Evolutionary conservation across 1,140 invertebrate species (phyloP).

Genomic region (Oscheius sp.): DNA sequence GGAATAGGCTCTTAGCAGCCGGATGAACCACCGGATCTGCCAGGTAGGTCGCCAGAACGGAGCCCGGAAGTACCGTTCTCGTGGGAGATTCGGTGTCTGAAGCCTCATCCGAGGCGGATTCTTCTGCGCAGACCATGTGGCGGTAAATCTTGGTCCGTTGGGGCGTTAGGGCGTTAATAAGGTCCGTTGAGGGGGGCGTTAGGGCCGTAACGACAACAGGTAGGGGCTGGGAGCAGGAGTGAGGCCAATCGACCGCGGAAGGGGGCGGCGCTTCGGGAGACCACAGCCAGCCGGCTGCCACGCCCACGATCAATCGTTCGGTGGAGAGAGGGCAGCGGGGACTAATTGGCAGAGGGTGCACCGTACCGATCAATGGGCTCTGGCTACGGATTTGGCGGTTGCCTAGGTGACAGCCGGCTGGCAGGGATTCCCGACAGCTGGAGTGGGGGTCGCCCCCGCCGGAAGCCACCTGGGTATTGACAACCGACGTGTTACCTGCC

Average conservation of each 20-base stretch:
- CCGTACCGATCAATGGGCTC: no score
- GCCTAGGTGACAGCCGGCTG: no score
- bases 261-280: not conserved
- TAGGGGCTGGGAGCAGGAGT: not conserved
- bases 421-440: no score
- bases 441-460: no score
- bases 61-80: constrained; percentile 6
- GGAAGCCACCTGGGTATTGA: no score
- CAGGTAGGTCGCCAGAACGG: constrained; percentile 24
- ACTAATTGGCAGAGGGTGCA: no score
- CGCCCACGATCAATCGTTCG: not conserved
- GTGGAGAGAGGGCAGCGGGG: no score
- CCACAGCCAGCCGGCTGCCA: not conserved
- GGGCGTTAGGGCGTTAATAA: not conserved
- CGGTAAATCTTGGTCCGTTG: not conserved
- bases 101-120: constrained; percentile 24
- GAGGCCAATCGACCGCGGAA: not conserved
- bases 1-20: constrained; percentile 20
- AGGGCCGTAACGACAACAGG: not conserved
- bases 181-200: not conserved
- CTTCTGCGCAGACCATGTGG: not conserved
- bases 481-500: no score
- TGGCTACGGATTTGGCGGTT: no score
- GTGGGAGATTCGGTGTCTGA: constrained; percentile 19
- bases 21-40: constrained; percentile 28